Evolutionary conservation across 2,797 vertebrate genomes (phyloP).

Genomic region (Trachops cirrhosus): DNA sequence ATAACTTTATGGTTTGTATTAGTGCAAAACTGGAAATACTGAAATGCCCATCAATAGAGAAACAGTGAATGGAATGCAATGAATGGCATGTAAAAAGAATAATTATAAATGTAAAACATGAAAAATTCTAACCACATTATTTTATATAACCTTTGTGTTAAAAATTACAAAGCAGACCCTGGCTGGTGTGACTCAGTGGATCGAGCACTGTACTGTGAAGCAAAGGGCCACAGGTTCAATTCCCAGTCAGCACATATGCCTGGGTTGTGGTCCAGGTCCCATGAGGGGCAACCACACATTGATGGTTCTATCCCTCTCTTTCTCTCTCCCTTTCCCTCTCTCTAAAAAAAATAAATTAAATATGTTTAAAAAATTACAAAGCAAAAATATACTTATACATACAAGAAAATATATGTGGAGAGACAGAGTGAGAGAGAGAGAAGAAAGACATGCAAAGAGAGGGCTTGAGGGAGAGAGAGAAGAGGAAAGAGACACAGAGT

Average conservation of each 20-base stretch:
- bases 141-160: background rate
- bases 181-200: no score
- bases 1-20: background rate
- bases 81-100: background rate
- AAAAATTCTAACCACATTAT: background rate
- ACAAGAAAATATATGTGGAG: background rate
- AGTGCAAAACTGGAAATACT: background rate
- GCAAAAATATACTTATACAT: background rate
- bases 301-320: no score
- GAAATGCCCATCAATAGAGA: background rate
- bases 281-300: no score
- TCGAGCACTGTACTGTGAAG: no score
- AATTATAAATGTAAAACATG: background rate
- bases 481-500: background rate
- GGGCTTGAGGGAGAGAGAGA: background rate
- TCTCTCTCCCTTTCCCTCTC: no score
- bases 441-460: background rate
- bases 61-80: background rate
- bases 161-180: background rate
- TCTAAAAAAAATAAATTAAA: no score
- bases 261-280: no score
- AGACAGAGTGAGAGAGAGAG: background rate
- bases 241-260: no score
- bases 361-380: background rate
- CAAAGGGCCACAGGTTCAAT: no score